Percentiles rank a stretch among this genome's conserved stretches.
Conservation (phyloP, 1,140 invertebrate species). For the Schmidtea mediterranea region DNA sequence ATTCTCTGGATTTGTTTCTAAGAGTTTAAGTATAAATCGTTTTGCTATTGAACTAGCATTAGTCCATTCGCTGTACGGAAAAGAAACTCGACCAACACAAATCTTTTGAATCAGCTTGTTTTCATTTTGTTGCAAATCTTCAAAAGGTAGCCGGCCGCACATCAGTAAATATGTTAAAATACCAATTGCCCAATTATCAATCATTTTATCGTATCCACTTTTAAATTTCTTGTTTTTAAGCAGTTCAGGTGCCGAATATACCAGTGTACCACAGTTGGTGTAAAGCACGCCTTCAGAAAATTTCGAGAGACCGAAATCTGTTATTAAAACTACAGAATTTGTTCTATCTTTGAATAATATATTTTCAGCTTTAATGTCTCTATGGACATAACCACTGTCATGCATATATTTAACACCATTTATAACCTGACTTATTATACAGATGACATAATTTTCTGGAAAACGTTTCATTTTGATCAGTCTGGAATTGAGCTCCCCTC, state of each 20-base stretch:
- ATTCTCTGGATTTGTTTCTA: background rate
- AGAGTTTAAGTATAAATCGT: background rate
- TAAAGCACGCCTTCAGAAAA: background rate
- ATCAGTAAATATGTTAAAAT: background rate
- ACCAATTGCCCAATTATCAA: conserved; percentile 4
- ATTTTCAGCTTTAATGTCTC: conserved; percentile 3
- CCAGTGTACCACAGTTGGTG: background rate
- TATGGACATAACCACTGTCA: background rate
- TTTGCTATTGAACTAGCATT: background rate
- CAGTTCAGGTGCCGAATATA: conserved; percentile 1
- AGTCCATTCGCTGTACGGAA: background rate
- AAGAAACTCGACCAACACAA: background rate
- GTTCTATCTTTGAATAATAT: background rate
- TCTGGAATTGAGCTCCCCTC: background rate
- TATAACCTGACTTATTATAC: background rate
- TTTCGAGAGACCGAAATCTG: background rate
- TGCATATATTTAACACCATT: conserved; percentile 2
- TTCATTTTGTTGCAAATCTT: background rate
- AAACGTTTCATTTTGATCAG: background rate
- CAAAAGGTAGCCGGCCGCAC: background rate
- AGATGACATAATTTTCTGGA: background rate
- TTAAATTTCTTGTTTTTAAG: background rate
- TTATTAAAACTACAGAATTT: background rate
- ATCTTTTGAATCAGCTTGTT: background rate
- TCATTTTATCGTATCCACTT: background rate